Conservation (phyloP, 2,888 invertebrate species). For the Orchestes rusci region DNA sequence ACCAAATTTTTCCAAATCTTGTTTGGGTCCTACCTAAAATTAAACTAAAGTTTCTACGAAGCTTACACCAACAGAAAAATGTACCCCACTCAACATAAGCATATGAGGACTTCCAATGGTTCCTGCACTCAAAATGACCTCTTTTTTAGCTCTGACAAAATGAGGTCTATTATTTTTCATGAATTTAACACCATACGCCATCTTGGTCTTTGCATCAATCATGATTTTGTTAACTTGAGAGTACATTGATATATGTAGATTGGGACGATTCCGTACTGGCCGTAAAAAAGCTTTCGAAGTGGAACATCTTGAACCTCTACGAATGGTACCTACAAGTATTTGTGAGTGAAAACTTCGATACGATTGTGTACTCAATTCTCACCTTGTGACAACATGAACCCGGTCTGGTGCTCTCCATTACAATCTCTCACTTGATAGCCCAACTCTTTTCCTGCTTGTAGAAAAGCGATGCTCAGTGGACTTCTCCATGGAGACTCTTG, state of each 20-base stretch:
- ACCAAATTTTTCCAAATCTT: conserved; percentile 62
- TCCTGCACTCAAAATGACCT: conserved; percentile 81
- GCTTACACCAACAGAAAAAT: background rate
- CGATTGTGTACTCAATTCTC: background rate
- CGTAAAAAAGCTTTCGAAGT: conserved; percentile 83
- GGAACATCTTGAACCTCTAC: conserved; percentile 78
- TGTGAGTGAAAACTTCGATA: too few species aligned
- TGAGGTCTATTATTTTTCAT: conserved; percentile 57
- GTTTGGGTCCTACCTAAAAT: conserved; percentile 54
- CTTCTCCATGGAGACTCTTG: conserved; percentile 81
- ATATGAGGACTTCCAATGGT: conserved; percentile 84
- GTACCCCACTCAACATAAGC: conserved; percentile 77
- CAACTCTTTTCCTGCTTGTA: conserved; percentile 74
- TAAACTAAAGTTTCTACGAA: background rate
- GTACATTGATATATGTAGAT: conserved; percentile 72
- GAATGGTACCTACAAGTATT: conserved; percentile 46
- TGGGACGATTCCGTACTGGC: conserved; percentile 67
- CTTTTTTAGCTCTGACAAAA: conserved; percentile 64
- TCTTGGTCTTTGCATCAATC: conserved; percentile 58
- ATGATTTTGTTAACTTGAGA: conserved; percentile 65
- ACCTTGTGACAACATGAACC: conserved; percentile 75
- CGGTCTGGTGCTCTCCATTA: conserved; percentile 76
- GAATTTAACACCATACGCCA: conserved; percentile 72
- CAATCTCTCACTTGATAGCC: conserved; percentile 76
- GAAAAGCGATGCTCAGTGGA: conserved; percentile 72